Conservation (phyloP, 2,113 vertebrate species). For the Atlantisia rogersi region DNA sequence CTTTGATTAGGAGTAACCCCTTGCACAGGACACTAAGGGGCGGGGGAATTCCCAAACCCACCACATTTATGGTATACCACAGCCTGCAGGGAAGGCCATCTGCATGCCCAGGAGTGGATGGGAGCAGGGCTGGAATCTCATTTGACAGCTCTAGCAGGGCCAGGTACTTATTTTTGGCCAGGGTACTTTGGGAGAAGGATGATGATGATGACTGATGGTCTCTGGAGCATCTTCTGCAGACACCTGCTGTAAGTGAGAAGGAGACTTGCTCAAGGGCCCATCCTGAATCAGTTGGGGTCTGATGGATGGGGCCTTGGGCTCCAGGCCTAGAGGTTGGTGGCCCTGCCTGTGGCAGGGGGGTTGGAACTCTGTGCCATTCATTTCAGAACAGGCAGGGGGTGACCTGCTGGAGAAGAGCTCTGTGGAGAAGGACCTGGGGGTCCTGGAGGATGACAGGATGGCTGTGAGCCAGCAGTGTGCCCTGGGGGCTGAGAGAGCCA, state of each 20-base stretch:
- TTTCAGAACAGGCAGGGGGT: too few relatives aligned
- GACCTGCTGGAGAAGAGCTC: too few relatives aligned
- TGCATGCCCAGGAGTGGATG: background rate
- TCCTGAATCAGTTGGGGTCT: accelerated
- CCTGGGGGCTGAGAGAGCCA: too few relatives aligned
- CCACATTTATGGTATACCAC: background rate
- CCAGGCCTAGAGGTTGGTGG: too few relatives aligned
- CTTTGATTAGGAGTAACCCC: background rate
- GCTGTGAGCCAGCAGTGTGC: too few relatives aligned
- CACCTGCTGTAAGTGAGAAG: accelerated
- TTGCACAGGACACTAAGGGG: background rate
- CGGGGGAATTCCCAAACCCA: background rate
- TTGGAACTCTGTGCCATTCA: too few relatives aligned
- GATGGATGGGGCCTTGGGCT: background rate
- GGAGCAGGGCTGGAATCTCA: background rate
- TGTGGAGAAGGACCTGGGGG: too few relatives aligned
- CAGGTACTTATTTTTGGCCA: background rate
- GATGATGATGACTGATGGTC: background rate
- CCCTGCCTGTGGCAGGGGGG: too few relatives aligned
- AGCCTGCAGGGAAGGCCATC: background rate
- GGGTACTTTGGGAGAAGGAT: background rate
- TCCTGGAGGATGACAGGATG: too few relatives aligned
- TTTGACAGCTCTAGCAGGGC: background rate
- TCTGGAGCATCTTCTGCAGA: background rate
- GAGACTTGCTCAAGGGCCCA: accelerated